phyloP scores from a whole-genome alignment of 2,113 vertebrate species.

The Ascaphus truei region DNA sequence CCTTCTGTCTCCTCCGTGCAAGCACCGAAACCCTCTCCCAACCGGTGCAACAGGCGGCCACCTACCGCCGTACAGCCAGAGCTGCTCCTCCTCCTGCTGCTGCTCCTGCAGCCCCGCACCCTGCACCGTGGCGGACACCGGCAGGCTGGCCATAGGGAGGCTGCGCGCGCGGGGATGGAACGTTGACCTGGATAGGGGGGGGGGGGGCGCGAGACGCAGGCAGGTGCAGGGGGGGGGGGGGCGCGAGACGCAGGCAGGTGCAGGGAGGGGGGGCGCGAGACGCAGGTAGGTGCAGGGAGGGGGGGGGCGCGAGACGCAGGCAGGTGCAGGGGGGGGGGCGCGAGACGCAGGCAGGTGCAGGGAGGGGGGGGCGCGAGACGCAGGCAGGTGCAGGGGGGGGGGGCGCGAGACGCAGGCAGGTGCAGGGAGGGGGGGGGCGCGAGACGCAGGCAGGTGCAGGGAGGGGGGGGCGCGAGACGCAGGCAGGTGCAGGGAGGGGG shows the following conservation, averaged over 20 bases:
- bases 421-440: neutral
- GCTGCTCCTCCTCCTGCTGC: constrained; percentile 56
- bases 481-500: no score
- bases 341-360: no score
- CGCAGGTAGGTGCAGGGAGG: neutral
- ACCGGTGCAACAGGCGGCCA: neutral
- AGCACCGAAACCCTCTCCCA: neutral
- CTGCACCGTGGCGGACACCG: constrained; percentile 40
- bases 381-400: neutral
- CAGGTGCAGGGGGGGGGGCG: no score
- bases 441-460: no score
- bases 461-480: no score
- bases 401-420: neutral
- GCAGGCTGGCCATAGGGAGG: constrained; percentile 38
- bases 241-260: neutral
- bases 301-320: no score
- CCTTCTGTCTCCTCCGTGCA: neutral
- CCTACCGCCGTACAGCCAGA: constrained; percentile 63
- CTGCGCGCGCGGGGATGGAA: no score
- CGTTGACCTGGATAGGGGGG: neutral
- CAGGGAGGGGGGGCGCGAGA: neutral
- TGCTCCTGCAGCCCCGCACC: constrained; percentile 37
- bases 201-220: neutral
- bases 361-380: neutral
- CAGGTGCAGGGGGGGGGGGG: neutral